Conservation (phyloP, 2,113 vertebrate genomes). For the Oryzias javanicus region DNA sequence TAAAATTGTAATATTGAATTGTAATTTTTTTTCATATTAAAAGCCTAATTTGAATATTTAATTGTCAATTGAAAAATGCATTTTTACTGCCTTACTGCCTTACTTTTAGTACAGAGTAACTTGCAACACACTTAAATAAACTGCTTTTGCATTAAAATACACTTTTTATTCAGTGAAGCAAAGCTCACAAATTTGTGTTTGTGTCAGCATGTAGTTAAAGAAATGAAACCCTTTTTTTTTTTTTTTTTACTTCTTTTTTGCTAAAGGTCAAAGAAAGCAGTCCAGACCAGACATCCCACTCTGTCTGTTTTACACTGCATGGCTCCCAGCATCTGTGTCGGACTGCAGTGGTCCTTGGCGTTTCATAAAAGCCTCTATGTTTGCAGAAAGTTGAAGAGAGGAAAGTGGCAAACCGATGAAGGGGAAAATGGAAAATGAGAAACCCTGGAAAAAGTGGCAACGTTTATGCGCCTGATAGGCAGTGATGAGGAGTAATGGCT, state of each 20-base stretch:
- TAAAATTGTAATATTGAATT: too few species aligned
- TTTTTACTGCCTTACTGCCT: too few species aligned
- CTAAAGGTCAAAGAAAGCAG: slow-evolving; percentile 20
- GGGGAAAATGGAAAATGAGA: slow-evolving; percentile 13
- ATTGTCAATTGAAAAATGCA: too few species aligned
- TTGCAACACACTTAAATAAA: too few species aligned
- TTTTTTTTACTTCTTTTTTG: slow-evolving; percentile 7
- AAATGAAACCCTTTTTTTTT: neutral
- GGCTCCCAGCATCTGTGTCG: neutral
- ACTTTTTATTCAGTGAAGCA: too few species aligned
- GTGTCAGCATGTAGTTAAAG: too few species aligned
- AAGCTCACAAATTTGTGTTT: too few species aligned
- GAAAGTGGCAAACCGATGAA: slow-evolving; percentile 23
- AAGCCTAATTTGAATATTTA: too few species aligned
- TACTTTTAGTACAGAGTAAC: too few species aligned
- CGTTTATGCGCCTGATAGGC: slow-evolving; percentile 10
- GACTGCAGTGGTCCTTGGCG: slow-evolving; percentile 5
- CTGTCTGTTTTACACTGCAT: slow-evolving; percentile 17
- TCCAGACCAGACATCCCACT: neutral
- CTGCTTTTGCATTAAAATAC: too few species aligned
- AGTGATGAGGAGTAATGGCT: slow-evolving; percentile 36
- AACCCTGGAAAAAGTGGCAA: slow-evolving; percentile 1
- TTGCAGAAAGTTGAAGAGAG: slow-evolving; percentile 5
- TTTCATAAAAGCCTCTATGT: slow-evolving; percentile 33
- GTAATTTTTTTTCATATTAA: too few species aligned